Percentiles rank a stretch among this genome's conserved stretches.
These are phyloP conservation scores for Chaetodon trifasciatus DNA, from an alignment of 2,797 vertebrate genomes.

Conservation along the genomic window DNA sequence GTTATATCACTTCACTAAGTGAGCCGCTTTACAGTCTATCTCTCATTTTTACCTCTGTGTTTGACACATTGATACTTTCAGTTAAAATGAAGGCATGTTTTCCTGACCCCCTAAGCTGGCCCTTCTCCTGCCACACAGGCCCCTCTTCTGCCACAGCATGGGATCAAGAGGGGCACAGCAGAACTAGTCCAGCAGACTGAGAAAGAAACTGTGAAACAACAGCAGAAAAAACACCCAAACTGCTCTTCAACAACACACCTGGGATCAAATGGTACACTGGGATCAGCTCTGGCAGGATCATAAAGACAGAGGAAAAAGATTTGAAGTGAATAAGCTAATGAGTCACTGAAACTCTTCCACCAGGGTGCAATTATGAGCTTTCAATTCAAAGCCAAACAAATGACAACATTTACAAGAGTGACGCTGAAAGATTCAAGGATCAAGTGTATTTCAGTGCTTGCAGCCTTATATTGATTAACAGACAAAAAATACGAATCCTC, in stretches of 20 bases:
- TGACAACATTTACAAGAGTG: not conserved
- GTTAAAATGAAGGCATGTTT: constrained; percentile 26
- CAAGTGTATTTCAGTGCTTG: not conserved
- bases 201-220: not conserved
- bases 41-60: constrained; percentile 13
- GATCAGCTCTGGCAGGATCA: constrained; percentile 11
- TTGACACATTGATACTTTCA: constrained; percentile 30
- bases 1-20: constrained; percentile 17
- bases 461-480: not conserved
- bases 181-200: constrained; percentile 1
- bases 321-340: not conserved
- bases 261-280: not conserved
- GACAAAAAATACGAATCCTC: not conserved
- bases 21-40: constrained; percentile 6
- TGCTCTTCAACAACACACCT: constrained; percentile 4
- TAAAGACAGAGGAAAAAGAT: not conserved
- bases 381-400: constrained; percentile 6
- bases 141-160: not conserved
- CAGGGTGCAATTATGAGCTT: not conserved
- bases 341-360: not conserved
- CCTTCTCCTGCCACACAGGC: not conserved
- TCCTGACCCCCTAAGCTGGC: constrained; percentile 6
- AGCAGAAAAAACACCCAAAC: not conserved
- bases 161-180: constrained; percentile 12
- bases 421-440: not conserved